Evolutionary conservation across 2,113 vertebrate species (phyloP), one percentile per base, ranked within the genome.

Genomic region (Machaerirhynchus nigripectus): DNA sequence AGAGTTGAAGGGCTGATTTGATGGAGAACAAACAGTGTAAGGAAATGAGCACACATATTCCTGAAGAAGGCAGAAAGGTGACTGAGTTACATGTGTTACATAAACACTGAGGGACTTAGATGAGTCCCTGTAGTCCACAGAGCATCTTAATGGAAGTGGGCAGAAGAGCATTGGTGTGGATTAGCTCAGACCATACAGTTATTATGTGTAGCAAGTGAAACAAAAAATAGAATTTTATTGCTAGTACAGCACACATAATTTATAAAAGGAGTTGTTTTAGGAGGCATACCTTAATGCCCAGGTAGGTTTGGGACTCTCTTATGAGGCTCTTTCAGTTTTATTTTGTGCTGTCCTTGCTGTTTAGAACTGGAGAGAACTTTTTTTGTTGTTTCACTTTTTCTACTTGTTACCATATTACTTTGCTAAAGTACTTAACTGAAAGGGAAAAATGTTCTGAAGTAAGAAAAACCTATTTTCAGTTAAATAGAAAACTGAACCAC

Each of bases 31-130:
- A 33, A 22, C 26, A 3, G 22, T 5, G 35, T 35, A n/a, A 83
- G 63, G 84, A 40, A 24, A 39, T 4, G 27, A 47, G 22, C 4
- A 17, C 14, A 46, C 3, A 0, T 3, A 3, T 1, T 20, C 13
- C 47, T 63, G 67, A 13, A 47, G 84, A 42, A 53, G 70, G 46
- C 35, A 56, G 35, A 39, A n/a, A 73, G 56, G 67, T 30, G 68
- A 46, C 7, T 0, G 1, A 15, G 11, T 26, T 52, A 16, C 20
- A 4, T 3, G 24, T 0, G 0, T 33, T 30, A 18, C 8, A 23
- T 8, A 33, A 46, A 59, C 31, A 24, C 39, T 27, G 10, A 42
- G 37, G n/a, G 30, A 68, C 55, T 69, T 6, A 19, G 6, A 7
- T 1, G 12, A 40, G 23, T 26, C 44, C 1, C 1, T 33, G 63